Evolutionary conservation across 2,113 vertebrate species (phyloP).

Genomic region (Rhinoderma darwinii): DNA sequence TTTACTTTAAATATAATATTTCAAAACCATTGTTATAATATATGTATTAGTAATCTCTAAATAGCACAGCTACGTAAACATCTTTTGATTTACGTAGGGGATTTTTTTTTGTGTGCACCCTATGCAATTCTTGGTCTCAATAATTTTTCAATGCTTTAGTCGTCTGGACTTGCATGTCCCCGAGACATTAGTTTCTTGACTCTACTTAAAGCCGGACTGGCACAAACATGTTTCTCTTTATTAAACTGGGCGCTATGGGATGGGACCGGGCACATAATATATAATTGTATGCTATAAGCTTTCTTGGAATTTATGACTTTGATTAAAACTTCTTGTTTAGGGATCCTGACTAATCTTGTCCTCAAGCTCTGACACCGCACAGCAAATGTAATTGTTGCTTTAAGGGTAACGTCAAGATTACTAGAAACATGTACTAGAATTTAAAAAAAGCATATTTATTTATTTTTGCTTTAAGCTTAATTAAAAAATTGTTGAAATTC

Average conservation of each 20-base stretch:
- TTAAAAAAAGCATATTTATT: too few species aligned
- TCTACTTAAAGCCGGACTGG: neutral
- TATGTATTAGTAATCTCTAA: too few species aligned
- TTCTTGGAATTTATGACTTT: slow-evolving; percentile 11
- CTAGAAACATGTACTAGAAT: too few species aligned
- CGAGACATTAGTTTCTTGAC: neutral
- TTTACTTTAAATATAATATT: too few species aligned
- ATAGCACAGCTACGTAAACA: too few species aligned
- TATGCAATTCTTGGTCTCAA: neutral
- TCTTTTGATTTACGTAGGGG: too few species aligned
- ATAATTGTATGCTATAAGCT: neutral
- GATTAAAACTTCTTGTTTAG: slow-evolving; percentile 14
- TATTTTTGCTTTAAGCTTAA: too few species aligned
- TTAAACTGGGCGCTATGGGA: neutral
- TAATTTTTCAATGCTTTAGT: neutral
- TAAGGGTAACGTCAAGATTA: too few species aligned
- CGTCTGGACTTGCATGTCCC: neutral
- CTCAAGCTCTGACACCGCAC: neutral
- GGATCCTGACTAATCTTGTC: slow-evolving; percentile 6
- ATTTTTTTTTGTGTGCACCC: too few species aligned
- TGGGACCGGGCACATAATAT: neutral
- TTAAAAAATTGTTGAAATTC: too few species aligned
- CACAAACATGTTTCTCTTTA: slow-evolving; percentile 18
- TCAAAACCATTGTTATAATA: too few species aligned
- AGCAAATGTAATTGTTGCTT: neutral